A percentile compares a stretch with the other conserved stretches of the same genome.
These are phyloP conservation scores for Cottus gobio DNA, from an alignment of 2,113 vertebrate species.

Conservation along the genomic window DNA sequence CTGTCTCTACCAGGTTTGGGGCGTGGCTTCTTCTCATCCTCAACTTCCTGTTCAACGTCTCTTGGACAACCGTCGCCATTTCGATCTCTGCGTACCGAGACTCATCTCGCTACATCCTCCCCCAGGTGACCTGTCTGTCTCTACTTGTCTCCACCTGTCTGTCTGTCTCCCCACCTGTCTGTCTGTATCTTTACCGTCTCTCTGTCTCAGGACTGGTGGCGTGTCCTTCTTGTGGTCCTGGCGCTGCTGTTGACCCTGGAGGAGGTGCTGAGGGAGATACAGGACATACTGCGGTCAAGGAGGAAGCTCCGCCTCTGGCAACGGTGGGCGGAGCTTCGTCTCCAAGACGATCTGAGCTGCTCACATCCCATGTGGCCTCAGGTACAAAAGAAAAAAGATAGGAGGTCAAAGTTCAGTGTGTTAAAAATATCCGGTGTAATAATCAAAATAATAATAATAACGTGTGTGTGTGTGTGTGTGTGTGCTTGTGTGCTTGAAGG, in stretches of 20 bases:
- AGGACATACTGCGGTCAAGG: slow-evolving; percentile 67
- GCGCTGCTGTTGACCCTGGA: slow-evolving; percentile 67
- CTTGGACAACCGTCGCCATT: slow-evolving; percentile 79
- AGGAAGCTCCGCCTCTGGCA: slow-evolving; percentile 62
- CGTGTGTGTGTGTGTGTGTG: neutral
- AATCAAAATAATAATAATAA: too few relatives aligned
- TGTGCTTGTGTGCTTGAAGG: slow-evolving; percentile 44
- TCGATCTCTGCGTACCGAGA: slow-evolving; percentile 69
- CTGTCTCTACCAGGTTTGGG: slow-evolving; percentile 59
- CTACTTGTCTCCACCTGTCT: neutral
- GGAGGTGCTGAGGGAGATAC: slow-evolving; percentile 75
- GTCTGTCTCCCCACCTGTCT: neutral
- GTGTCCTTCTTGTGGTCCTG: slow-evolving; percentile 66
- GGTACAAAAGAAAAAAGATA: slow-evolving; percentile 50
- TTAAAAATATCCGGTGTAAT: too few relatives aligned
- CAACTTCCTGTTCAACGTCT: slow-evolving; percentile 80
- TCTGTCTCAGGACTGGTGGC: slow-evolving; percentile 78
- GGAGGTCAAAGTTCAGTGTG: neutral
- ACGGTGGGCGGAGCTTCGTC: slow-evolving; percentile 55
- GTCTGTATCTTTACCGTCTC: neutral
- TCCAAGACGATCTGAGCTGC: slow-evolving; percentile 67
- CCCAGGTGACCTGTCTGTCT: slow-evolving; percentile 60
- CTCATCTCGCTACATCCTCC: slow-evolving; percentile 69
- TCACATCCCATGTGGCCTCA: slow-evolving; percentile 82
- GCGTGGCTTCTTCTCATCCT: slow-evolving; percentile 79